phyloP scores from a whole-genome alignment of 2,113 vertebrate species.

The Podarcis raffonei region DNA sequence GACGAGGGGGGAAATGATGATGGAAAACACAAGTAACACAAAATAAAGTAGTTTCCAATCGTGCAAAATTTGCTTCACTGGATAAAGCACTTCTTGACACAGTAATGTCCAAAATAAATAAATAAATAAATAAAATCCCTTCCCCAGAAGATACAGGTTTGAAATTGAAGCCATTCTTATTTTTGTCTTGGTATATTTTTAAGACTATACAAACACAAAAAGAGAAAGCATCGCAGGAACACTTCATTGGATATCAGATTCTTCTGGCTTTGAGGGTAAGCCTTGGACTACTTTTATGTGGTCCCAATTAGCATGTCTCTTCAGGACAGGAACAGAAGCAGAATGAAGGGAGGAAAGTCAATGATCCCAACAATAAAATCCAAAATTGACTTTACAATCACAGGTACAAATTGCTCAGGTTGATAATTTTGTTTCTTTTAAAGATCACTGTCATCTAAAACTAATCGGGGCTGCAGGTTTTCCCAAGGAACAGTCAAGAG shows the following conservation, averaged over 20 bases:
- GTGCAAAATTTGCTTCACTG: conserved; percentile 93
- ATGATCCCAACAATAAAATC: conserved; percentile 87
- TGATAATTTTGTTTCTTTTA: conserved; percentile 85
- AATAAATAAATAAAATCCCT: conserved; percentile 57
- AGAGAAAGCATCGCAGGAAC: conserved; percentile 83
- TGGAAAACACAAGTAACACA: conserved; percentile 88
- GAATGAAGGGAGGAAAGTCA: conserved; percentile 73
- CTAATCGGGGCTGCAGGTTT: conserved; percentile 86
- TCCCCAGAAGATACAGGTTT: conserved; percentile 79
- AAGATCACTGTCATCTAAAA: conserved; percentile 85
- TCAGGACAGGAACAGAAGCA: conserved; percentile 56
- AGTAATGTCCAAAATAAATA: conserved; percentile 81
- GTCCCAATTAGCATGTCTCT: conserved; percentile 70
- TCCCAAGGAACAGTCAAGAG: conserved; percentile 86
- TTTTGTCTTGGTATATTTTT: conserved; percentile 68
- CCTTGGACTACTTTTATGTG: conserved; percentile 71
- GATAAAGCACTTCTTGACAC: conserved; percentile 91
- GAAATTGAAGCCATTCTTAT: conserved; percentile 81
- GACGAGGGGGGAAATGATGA: conserved; percentile 51
- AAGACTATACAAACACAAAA: conserved; percentile 94
- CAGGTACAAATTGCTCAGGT: conserved; percentile 85
- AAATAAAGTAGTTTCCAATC: conserved; percentile 84
- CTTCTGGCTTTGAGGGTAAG: conserved; percentile 66
- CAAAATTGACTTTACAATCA: conserved; percentile 84
- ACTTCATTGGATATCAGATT: conserved; percentile 71